Evolutionary conservation across 2,888 invertebrate species (phyloP).

Genomic region (Drosophila subsilvestris): DNA sequence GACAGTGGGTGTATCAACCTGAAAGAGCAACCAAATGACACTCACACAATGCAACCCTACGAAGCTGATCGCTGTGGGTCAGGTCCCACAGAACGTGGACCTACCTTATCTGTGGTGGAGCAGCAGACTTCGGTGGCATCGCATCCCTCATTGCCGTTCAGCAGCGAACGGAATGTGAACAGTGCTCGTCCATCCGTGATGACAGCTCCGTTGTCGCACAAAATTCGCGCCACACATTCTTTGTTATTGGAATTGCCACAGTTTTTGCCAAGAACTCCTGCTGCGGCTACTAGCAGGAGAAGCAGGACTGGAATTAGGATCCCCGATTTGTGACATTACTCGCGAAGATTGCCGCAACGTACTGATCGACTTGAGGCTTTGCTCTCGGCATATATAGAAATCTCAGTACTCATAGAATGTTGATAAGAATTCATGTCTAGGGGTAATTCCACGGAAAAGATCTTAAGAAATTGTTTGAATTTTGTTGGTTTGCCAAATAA

Average conservation of each 20-base stretch:
- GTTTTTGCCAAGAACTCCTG: background rate
- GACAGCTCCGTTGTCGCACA: background rate
- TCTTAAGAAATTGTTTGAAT: no score
- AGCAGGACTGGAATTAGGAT: background rate
- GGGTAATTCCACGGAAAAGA: no score
- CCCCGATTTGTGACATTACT: background rate
- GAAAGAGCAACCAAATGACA: background rate
- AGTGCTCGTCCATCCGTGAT: background rate
- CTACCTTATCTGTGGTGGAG: background rate
- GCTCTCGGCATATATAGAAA: background rate
- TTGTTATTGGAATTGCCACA: background rate
- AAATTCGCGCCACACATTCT: background rate
- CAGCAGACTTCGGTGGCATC: conserved; percentile 5
- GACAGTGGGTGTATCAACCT: background rate
- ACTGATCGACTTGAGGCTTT: background rate
- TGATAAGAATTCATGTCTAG: background rate
- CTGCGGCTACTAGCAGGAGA: background rate
- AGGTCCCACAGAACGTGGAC: background rate
- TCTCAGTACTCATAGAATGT: background rate
- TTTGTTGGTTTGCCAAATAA: no score
- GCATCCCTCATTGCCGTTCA: background rate
- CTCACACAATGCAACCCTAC: no score
- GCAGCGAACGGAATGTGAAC: background rate
- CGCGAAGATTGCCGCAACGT: background rate
- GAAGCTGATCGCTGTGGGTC: no score